Conservation (phyloP, 2,888 invertebrate genomes). For the Aleiodes testaceus region DNA sequence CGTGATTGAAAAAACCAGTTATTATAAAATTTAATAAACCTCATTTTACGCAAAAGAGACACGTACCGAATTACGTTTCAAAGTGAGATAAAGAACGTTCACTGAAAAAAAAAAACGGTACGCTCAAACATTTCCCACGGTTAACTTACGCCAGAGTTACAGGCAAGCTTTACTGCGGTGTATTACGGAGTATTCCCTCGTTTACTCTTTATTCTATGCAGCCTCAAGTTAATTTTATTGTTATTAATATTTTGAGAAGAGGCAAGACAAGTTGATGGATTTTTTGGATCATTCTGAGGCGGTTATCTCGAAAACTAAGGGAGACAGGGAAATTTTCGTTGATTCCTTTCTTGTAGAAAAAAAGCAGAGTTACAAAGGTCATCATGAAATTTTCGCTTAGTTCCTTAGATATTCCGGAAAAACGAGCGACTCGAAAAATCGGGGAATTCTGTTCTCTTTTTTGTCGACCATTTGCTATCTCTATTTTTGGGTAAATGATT, state of each 20-base stretch:
- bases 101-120: slow-evolving; percentile 1
- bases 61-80: neutral
- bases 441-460: too few relatives aligned
- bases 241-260: neutral
- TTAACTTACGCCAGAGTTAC: neutral
- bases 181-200: too few relatives aligned
- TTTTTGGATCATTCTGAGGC: too few relatives aligned
- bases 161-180: too few relatives aligned
- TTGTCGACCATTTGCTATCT: too few relatives aligned
- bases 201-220: neutral
- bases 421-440: too few relatives aligned
- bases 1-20: neutral
- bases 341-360: neutral
- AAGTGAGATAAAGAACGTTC: slow-evolving; percentile 12
- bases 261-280: too few relatives aligned
- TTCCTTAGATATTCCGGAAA: neutral
- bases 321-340: too few relatives aligned
- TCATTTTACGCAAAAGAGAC: neutral
- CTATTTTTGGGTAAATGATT: too few relatives aligned
- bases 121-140: slow-evolving; percentile 17
- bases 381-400: neutral
- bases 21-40: slow-evolving; percentile 24
- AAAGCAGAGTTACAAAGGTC: neutral
- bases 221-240: neutral
- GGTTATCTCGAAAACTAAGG: neutral